Percentiles rank a stretch among this genome's conserved stretches.
Evolutionary conservation across 2,888 invertebrate species (phyloP).

Genomic region (Ophraella communa): DNA sequence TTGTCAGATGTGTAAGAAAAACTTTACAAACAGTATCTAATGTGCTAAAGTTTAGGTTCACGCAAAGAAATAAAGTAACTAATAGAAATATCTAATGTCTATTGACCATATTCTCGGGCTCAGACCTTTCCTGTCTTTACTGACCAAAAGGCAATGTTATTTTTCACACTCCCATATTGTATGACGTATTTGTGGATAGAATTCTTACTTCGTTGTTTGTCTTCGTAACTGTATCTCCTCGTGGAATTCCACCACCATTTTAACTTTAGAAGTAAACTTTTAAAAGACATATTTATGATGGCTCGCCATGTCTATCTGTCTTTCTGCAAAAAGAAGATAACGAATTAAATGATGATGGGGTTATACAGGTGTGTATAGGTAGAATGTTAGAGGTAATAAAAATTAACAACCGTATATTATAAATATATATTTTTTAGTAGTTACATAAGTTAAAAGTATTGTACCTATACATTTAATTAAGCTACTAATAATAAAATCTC

Average conservation of each 20-base stretch:
- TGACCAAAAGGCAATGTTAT: constrained; percentile 8
- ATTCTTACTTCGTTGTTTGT: constrained; percentile 11
- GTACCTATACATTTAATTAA: too few relatives aligned
- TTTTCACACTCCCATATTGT: constrained; percentile 12
- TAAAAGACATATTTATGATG: constrained; percentile 13
- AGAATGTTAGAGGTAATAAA: background rate
- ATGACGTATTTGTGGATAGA: constrained; percentile 20
- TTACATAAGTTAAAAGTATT: too few relatives aligned
- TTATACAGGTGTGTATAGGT: background rate
- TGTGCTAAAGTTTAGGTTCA: too few relatives aligned
- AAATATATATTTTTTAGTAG: too few relatives aligned
- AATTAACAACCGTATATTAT: background rate
- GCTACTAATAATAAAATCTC: too few relatives aligned
- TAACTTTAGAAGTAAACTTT: too few relatives aligned
- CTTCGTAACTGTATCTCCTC: constrained; percentile 2
- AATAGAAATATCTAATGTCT: too few relatives aligned
- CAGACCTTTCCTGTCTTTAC: background rate
- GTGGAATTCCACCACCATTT: constrained; percentile 11
- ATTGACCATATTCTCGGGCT: background rate
- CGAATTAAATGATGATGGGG: background rate
- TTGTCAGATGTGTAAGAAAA: too few relatives aligned
- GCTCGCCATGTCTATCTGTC: constrained; percentile 6
- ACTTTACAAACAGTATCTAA: too few relatives aligned
- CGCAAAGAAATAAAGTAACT: too few relatives aligned
- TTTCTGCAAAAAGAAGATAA: constrained; percentile 1